Conservation (phyloP, 1,140 invertebrate species). For the Apocrypta bakeri region DNA sequence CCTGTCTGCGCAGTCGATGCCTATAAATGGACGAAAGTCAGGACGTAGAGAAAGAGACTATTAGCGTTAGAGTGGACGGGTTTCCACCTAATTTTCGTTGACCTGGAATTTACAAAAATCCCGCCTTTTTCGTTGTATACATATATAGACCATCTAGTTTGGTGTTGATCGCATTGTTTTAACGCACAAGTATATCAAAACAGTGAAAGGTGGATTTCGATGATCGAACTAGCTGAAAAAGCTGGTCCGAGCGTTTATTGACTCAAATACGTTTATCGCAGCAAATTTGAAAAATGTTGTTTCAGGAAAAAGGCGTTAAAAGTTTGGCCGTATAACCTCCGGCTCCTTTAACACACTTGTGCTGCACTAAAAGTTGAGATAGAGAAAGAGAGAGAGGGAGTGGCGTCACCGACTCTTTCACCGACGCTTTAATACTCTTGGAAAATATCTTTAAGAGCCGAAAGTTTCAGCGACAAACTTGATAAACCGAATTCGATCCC, state of each 20-base stretch:
- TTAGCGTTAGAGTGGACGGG: neutral
- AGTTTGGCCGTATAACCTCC: neutral
- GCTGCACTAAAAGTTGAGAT: neutral
- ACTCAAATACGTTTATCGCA: no score
- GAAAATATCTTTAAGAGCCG: neutral
- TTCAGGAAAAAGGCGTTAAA: slow-evolving; percentile 5
- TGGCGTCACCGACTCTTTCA: neutral
- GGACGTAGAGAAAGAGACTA: neutral
- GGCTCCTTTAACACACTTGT: neutral
- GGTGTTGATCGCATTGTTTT: no score
- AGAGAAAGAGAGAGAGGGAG: no score
- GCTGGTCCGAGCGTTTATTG: neutral
- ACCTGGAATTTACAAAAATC: neutral
- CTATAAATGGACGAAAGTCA: neutral
- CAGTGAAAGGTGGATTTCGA: no score
- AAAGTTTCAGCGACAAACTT: neutral
- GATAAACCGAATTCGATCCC: neutral
- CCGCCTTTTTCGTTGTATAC: no score
- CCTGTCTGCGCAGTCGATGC: neutral
- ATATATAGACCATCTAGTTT: no score
- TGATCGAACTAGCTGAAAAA: no score
- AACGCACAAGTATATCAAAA: no score
- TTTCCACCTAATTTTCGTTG: neutral
- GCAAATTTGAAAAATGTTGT: slow-evolving; percentile 18
- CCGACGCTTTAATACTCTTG: neutral